These are phyloP conservation scores for Trematomus loennbergii DNA, from an alignment of 2,113 vertebrate species.

Conservation along the genomic window DNA sequence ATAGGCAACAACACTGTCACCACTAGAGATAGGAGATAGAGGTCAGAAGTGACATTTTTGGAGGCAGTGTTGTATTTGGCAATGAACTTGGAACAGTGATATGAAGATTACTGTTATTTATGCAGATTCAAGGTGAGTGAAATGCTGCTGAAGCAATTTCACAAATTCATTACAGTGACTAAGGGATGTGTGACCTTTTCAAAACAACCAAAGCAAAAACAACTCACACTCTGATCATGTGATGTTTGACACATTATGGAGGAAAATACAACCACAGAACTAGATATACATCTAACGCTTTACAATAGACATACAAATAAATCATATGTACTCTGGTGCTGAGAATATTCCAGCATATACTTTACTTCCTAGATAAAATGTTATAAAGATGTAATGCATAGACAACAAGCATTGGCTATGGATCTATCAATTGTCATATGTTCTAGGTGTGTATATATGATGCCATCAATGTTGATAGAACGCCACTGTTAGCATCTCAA, in stretches of 20 bases:
- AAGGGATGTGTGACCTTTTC: background rate
- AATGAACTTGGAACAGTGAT: background rate
- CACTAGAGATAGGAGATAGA: background rate
- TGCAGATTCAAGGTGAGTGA: slow-evolving; percentile 14
- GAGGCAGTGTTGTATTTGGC: slow-evolving; percentile 2
- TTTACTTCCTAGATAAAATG: background rate
- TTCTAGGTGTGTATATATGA: too few species aligned
- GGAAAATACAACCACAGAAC: background rate
- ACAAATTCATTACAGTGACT: background rate
- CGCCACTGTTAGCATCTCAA: too few species aligned
- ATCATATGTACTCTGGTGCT: background rate
- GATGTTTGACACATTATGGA: background rate
- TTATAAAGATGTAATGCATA: too few species aligned
- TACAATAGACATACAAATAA: background rate
- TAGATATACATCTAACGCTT: background rate
- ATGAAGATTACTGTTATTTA: slow-evolving; percentile 17
- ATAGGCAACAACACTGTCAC: slow-evolving; percentile 1
- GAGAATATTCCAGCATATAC: background rate
- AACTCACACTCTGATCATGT: background rate
- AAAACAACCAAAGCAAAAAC: slow-evolving; percentile 4
- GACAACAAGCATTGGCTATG: too few species aligned
- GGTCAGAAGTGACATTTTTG: background rate
- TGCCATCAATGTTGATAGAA: too few species aligned
- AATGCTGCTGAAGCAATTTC: slow-evolving; percentile 14
- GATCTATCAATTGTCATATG: too few species aligned